Evolutionary conservation across 2,797 vertebrate genomes (phyloP), one percentile per base, ranked within the genome.

Genomic region (Gymnoscopelus microlampas): DNA sequence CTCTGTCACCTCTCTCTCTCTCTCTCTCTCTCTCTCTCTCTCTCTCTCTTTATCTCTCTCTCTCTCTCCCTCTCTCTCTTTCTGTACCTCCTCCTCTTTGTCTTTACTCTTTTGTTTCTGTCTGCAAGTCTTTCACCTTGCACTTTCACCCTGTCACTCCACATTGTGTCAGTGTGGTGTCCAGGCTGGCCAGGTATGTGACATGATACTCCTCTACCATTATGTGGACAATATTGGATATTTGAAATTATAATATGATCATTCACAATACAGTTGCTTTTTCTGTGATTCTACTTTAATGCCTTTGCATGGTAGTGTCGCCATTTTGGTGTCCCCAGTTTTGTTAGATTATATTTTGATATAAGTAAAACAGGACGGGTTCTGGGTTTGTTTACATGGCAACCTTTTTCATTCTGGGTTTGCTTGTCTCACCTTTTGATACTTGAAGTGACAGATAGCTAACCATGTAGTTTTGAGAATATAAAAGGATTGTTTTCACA

Each of bases 111-210:
- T 65, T 10, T 29, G 7, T 47, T 39, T 13, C 39, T 47, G 53
- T 48, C 39, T 49, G 19, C 32, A 35, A 35, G 32, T 26, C 35
- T 23, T n/a, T 10, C 14, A 26, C 32, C 24, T 9, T n/a, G 9
- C 47, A 62, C 80, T 66, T 76, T 73, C 77, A 53, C 53, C 68
- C 83, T 80, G 77, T 88, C 85, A 54, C 79, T 81, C 76, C 79
- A 60, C 71, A 81, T 19, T 82, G 81, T 68, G 80, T 86, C 80
- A 70, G 19, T 14, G 68, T 63, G 5, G 71, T 70, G 67, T 5
- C 61, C 19, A 49, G 51, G 67, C 75, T 50, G 53, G 64, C 70
- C 81, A 77, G 74, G 66, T 29, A 53, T 59, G 26, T 23, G 71
- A 77, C 44, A 32, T 48, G 39, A 65, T 48, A 68, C 70, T 63